Evolutionary conservation across 2,113 vertebrate species (phyloP).

Genomic region (Atherinomorus stipes): DNA sequence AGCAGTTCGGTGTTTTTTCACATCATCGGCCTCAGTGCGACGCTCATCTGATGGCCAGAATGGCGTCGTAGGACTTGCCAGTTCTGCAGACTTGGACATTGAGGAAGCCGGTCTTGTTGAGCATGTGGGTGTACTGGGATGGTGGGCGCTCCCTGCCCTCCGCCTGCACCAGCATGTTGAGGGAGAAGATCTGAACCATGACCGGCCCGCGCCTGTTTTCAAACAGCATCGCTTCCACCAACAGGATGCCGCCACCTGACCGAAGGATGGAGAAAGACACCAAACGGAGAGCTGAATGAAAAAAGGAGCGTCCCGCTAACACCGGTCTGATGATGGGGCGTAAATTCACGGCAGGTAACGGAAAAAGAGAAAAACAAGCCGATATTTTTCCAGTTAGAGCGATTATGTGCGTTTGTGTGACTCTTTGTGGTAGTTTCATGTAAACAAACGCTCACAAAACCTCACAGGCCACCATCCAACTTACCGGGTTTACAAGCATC

Average conservation of each 20-base stretch:
- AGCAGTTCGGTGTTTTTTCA: neutral
- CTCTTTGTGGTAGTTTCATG: neutral
- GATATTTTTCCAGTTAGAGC: neutral
- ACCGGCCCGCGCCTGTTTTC: conserved; percentile 80
- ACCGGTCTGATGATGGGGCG: neutral
- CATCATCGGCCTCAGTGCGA: neutral
- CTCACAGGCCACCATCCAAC: neutral
- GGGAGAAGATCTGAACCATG: conserved; percentile 80
- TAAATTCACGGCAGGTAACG: too few relatives aligned
- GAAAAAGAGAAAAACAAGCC: neutral
- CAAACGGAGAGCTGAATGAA: accelerated
- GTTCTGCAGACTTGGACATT: conserved; percentile 78
- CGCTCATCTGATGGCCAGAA: conserved; percentile 79
- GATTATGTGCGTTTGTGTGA: neutral
- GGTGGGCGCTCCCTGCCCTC: conserved; percentile 78
- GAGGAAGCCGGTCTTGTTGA: conserved; percentile 71
- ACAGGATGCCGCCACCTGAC: conserved; percentile 79
- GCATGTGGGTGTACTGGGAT: conserved; percentile 72
- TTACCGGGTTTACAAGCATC: conserved; percentile 74
- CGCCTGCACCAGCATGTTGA: conserved; percentile 83
- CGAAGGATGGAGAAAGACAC: neutral
- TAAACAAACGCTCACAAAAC: neutral
- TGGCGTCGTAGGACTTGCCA: conserved; percentile 81
- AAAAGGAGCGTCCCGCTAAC: neutral
- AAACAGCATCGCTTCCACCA: conserved; percentile 80